phyloP scores from a whole-genome alignment of 2,113 vertebrate genomes.

The Chaetorhynchus papuensis region DNA sequence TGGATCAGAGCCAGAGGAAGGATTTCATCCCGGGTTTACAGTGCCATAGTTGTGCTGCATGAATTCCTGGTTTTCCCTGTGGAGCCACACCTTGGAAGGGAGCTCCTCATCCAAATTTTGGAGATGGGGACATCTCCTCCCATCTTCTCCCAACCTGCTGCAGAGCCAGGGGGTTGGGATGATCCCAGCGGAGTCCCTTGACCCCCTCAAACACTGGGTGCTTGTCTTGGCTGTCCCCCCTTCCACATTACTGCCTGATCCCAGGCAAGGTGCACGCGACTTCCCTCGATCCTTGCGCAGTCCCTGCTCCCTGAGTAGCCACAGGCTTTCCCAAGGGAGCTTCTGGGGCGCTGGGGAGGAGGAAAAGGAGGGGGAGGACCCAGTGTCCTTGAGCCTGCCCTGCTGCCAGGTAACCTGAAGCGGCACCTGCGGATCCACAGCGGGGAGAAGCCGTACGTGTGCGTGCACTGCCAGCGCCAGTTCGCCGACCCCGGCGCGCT shows the following conservation, averaged over 20 bases:
- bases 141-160: background rate
- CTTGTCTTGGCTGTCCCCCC: background rate
- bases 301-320: background rate
- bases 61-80: background rate
- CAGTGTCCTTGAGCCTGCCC: fast-evolving
- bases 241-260: fast-evolving
- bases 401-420: conserved; percentile 87
- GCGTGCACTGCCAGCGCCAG: conserved; percentile 90
- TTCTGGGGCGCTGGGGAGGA: background rate
- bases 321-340: background rate
- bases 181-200: fast-evolving
- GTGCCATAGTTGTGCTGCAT: background rate
- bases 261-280: too few relatives aligned
- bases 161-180: background rate
- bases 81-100: background rate
- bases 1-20: background rate
- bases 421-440: conserved; percentile 95
- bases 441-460: conserved; percentile 93
- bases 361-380: background rate
- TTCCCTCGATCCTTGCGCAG: fast-evolving
- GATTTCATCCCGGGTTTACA: background rate
- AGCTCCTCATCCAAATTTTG: background rate
- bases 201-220: fast-evolving
- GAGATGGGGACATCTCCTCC: background rate
- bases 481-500: conserved; percentile 92